Percentiles rank a stretch among this genome's conserved stretches.
These are phyloP conservation scores for Liparis tanakae DNA, from an alignment of 2,797 vertebrate genomes.

Conservation along the genomic window DNA sequence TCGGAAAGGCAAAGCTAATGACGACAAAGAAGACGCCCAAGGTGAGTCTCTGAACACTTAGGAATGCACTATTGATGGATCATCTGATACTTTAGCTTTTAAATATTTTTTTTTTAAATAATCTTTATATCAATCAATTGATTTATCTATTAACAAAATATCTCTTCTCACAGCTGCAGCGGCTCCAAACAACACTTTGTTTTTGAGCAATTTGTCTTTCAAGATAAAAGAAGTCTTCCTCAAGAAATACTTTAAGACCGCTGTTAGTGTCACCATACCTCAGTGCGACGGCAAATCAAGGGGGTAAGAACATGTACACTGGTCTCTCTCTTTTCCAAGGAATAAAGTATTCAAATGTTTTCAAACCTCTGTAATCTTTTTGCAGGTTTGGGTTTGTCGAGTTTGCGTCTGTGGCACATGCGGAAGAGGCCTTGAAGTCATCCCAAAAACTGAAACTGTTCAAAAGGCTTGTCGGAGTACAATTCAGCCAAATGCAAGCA, in stretches of 20 bases:
- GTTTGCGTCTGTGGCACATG: conserved; percentile 85
- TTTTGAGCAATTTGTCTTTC: conserved; percentile 88
- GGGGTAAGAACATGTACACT: conserved; percentile 74
- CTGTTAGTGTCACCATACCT: conserved; percentile 85
- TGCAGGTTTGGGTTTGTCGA: conserved; percentile 88
- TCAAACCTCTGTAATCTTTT: conserved; percentile 1
- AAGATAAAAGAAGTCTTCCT: conserved; percentile 84
- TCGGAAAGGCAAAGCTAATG: conserved; percentile 32
- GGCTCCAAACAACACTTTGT: conserved; percentile 81
- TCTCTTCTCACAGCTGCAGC: conserved; percentile 22
- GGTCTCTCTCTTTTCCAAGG: no score
- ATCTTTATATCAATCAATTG: background rate
- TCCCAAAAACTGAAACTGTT: conserved; percentile 82
- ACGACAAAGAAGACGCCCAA: background rate
- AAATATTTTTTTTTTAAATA: background rate
- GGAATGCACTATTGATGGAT: background rate
- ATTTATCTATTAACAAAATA: background rate
- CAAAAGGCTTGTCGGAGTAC: conserved; percentile 82
- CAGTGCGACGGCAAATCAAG: conserved; percentile 83
- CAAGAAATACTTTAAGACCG: conserved; percentile 88
- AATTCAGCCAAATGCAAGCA: conserved; percentile 69
- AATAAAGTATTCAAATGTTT: background rate
- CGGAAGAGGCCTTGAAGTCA: conserved; percentile 86
- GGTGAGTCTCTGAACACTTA: conserved; percentile 47
- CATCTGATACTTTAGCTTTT: background rate